Percentiles rank a stretch among this genome's conserved stretches.
Conservation (phyloP, 92 coral and sea anemone genomes). For the Heteractis magnifica region DNA sequence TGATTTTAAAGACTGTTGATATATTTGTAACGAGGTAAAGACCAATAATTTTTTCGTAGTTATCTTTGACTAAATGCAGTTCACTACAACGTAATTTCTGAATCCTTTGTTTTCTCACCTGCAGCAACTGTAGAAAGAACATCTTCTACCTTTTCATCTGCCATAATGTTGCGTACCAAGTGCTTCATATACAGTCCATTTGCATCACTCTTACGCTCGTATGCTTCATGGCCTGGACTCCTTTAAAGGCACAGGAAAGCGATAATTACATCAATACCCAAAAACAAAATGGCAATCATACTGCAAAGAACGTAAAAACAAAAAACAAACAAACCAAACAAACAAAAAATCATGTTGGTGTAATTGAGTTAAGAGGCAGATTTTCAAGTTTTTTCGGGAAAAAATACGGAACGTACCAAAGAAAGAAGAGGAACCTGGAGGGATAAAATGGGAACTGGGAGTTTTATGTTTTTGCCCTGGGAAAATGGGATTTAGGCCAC, state of each 20-base stretch:
- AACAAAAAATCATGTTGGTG: background rate
- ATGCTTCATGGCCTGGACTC: constrained; percentile 88
- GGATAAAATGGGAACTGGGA: background rate
- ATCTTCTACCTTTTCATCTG: constrained; percentile 81
- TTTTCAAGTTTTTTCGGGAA: no score
- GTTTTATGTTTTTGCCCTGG: no score
- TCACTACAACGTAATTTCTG: background rate
- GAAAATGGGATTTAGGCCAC: no score
- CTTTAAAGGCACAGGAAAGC: constrained; percentile 27
- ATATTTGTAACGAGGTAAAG: no score
- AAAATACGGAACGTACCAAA: no score
- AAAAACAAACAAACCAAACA: no score
- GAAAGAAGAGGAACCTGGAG: no score
- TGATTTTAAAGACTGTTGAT: no score
- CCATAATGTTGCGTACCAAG: constrained; percentile 60
- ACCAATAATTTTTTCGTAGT: no score
- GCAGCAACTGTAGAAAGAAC: constrained; percentile 69
- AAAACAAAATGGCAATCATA: background rate
- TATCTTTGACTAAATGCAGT: no score
- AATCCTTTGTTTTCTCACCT: constrained; percentile 17
- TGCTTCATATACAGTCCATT: constrained; percentile 95
- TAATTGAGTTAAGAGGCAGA: no score
- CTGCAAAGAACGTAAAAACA: no score
- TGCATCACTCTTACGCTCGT: constrained; percentile 76
- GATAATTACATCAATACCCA: background rate